Percentiles rank a stretch among this genome's conserved stretches.
phyloP scores from a whole-genome alignment of 92 coral and sea anemone species.

The Virgularia gustaviana region DNA sequence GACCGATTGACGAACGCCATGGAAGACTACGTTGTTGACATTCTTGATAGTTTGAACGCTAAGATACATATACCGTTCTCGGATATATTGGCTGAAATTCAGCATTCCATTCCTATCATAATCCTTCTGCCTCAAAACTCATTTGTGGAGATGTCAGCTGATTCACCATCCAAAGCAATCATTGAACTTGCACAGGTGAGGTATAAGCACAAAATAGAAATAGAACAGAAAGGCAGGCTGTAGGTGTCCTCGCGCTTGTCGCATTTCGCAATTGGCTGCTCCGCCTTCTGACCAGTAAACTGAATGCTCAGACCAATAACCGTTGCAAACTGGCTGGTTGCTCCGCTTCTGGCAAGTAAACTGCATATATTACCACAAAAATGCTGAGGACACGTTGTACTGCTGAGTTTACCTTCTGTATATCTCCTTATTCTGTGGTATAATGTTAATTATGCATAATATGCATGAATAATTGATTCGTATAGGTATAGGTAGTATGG shows the following conservation, averaged over 20 bases:
- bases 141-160: constrained; percentile 51
- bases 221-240: neutral
- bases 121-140: constrained; percentile 66
- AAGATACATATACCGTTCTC: constrained; percentile 57
- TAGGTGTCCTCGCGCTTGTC: neutral
- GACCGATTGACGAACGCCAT: constrained; percentile 76
- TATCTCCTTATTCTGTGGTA: too few relatives aligned
- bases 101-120: constrained; percentile 75
- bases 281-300: too few relatives aligned
- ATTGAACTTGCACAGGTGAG: constrained; percentile 73
- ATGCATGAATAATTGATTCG: too few relatives aligned
- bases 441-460: too few relatives aligned
- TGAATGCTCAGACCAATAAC: neutral
- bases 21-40: constrained; percentile 57
- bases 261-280: neutral
- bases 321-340: too few relatives aligned
- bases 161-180: constrained; percentile 61
- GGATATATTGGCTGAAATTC: constrained; percentile 59
- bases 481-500: too few relatives aligned
- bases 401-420: too few relatives aligned
- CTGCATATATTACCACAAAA: too few relatives aligned
- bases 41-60: constrained; percentile 66
- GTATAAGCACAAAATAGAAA: neutral
- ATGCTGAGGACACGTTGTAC: too few relatives aligned
- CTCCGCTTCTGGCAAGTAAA: neutral